These are phyloP conservation scores for Notodonta dromedarius DNA, from an alignment of 2,888 invertebrate species.

Conservation along the genomic window DNA sequence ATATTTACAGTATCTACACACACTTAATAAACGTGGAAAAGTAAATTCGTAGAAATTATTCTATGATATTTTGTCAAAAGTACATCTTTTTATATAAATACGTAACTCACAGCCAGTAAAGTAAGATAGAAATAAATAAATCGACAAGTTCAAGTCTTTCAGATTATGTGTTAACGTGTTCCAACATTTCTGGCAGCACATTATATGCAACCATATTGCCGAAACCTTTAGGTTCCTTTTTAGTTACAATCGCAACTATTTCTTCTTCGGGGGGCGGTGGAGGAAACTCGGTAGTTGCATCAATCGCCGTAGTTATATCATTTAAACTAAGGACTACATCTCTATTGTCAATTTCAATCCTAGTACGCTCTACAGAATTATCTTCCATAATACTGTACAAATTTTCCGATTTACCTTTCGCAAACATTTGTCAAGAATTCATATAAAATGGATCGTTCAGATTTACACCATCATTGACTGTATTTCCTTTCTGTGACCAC, in stretches of 20 bases:
- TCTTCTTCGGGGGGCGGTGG: constrained; percentile 77
- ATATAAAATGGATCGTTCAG: constrained; percentile 87
- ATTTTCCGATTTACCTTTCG: constrained; percentile 80
- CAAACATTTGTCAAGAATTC: constrained; percentile 90
- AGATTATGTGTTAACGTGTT: constrained; percentile 71
- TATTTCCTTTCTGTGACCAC: constrained; percentile 85
- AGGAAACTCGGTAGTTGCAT: constrained; percentile 65
- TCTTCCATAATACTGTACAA: constrained; percentile 85
- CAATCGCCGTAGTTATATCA: constrained; percentile 71
- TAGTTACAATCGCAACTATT: constrained; percentile 79
- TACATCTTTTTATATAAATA: constrained; percentile 17
- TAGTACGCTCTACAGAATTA: constrained; percentile 73
- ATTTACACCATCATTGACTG: constrained; percentile 87
- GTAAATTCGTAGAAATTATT: constrained; percentile 51
- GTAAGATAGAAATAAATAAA: constrained; percentile 33
- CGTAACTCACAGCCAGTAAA: constrained; percentile 60
- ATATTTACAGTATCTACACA: constrained; percentile 57
- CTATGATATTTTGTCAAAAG: constrained; percentile 42
- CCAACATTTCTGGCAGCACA: constrained; percentile 79
- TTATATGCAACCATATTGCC: constrained; percentile 82
- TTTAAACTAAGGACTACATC: constrained; percentile 80
- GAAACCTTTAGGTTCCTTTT: constrained; percentile 78
- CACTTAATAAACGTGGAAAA: constrained; percentile 45
- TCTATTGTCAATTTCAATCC: constrained; percentile 79
- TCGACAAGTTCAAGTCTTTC: constrained; percentile 42